Evolutionary conservation across 2,797 vertebrate species (phyloP).

Genomic region (Sebastes elongatus): DNA sequence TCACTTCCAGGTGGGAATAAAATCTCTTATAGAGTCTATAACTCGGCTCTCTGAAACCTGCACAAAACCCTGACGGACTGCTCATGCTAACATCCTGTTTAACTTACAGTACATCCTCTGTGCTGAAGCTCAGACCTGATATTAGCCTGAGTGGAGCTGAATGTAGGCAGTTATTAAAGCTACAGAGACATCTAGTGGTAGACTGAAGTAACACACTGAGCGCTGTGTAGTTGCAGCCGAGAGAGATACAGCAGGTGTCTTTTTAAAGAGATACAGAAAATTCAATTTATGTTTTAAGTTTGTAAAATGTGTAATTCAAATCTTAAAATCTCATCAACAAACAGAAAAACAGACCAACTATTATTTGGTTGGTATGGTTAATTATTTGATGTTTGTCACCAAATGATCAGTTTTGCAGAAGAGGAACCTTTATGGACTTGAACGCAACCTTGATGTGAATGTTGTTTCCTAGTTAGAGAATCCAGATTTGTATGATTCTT

Average conservation of each 20-base stretch:
- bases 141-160: background rate
- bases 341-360: background rate
- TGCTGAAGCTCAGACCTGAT: background rate
- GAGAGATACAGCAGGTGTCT: background rate
- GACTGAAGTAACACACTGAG: background rate
- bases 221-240: background rate
- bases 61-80: background rate
- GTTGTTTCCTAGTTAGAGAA: background rate
- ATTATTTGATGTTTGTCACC: background rate
- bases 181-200: constrained; percentile 61
- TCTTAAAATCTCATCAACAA: background rate
- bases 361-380: background rate
- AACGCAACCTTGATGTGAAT: background rate
- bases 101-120: background rate
- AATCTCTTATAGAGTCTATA: background rate
- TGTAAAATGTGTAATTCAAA: background rate
- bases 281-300: background rate
- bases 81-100: background rate
- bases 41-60: background rate
- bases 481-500: background rate
- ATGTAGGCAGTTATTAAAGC: background rate
- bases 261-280: background rate
- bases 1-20: background rate
- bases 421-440: background rate
- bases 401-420: background rate